phyloP scores from a whole-genome alignment of 1,140 invertebrate genomes.

The Arion vulgaris region DNA sequence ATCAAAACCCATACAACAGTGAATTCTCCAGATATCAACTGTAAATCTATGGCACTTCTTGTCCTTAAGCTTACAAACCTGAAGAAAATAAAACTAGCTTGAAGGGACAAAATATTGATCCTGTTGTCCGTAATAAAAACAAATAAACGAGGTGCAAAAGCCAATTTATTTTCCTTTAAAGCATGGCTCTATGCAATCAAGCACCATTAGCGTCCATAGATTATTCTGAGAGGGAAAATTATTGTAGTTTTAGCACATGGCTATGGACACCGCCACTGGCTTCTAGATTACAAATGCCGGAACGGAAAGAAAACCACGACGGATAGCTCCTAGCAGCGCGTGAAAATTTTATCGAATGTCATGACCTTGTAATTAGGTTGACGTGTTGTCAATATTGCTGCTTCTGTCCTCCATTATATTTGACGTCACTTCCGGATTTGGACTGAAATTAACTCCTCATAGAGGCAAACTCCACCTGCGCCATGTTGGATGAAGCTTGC shows the following conservation, averaged over 20 bases:
- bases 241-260: not conserved
- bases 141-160: slow-evolving; percentile 4
- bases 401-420: not conserved
- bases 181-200: not conserved
- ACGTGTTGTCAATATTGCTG: slow-evolving; percentile 17
- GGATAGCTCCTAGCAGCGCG: not conserved
- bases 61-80: not conserved
- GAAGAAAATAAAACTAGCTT: not conserved
- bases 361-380: slow-evolving; percentile 19
- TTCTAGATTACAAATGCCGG: not conserved
- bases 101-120: not conserved
- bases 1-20: too few species aligned
- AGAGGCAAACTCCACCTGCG: not conserved
- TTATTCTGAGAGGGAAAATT: not conserved
- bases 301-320: not conserved
- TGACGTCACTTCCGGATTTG: slow-evolving; percentile 18
- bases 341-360: slow-evolving; percentile 1
- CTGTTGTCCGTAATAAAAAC: not conserved
- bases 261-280: not conserved
- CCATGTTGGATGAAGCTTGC: not conserved
- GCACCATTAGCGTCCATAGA: not conserved
- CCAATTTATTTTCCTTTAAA: not conserved
- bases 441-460: slow-evolving; percentile 14
- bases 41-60: not conserved
- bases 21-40: too few species aligned